Evolutionary conservation across 2,888 invertebrate genomes (phyloP).

Genomic region (Minunthozetes semirufus): DNA sequence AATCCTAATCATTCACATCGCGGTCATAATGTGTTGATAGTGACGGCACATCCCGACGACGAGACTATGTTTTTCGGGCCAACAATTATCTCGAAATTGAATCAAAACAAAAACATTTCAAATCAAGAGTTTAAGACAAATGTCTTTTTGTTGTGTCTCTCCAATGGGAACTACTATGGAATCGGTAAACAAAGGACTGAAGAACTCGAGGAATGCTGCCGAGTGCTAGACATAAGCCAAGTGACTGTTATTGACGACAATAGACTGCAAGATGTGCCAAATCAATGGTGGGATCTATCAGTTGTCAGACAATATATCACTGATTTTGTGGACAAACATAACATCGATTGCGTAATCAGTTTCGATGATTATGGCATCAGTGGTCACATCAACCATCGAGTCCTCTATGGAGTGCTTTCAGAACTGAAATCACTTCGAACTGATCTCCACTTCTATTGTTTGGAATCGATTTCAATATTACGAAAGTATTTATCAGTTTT

Average conservation of each 20-base stretch:
- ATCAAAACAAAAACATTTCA: too few species aligned
- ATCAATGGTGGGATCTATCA: conserved; percentile 37
- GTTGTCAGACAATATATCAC: conserved; percentile 36
- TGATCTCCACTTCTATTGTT: conserved; percentile 39
- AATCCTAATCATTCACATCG: neutral
- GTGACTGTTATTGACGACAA: conserved; percentile 34
- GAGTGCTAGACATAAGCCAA: neutral
- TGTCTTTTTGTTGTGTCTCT: conserved; percentile 75
- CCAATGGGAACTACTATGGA: conserved; percentile 58
- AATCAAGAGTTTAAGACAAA: conserved; percentile 45
- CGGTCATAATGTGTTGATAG: conserved; percentile 54
- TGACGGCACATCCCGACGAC: conserved; percentile 95
- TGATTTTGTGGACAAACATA: conserved; percentile 36
- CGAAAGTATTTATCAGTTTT: conserved; percentile 43
- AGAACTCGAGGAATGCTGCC: conserved; percentile 28
- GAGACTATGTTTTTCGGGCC: conserved; percentile 99
- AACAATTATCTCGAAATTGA: conserved; percentile 53
- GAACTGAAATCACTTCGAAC: conserved; percentile 38
- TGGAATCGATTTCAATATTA: conserved; percentile 46
- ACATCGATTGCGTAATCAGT: conserved; percentile 59
- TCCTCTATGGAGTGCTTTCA: conserved; percentile 45
- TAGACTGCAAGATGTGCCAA: conserved; percentile 38
- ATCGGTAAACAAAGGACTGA: conserved; percentile 30
- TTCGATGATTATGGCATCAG: conserved; percentile 93
- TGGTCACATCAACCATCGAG: conserved; percentile 82